phyloP scores from a whole-genome alignment of 2,888 invertebrate species.

The Lithodes maja region DNA sequence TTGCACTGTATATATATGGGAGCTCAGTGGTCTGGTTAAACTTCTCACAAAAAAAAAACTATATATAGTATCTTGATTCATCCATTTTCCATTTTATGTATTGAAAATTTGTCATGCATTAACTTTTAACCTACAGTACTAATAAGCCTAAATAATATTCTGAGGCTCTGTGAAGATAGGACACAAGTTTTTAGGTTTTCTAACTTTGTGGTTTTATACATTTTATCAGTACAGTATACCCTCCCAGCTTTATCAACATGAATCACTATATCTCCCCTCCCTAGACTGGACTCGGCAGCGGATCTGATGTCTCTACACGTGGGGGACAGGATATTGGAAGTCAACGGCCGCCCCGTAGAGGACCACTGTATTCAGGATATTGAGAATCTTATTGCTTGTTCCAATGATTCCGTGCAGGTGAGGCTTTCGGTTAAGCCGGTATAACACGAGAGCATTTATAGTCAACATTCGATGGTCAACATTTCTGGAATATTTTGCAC shows the following conservation, averaged over 20 bases:
- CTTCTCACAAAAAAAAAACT: too few species aligned
- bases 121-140: too few species aligned
- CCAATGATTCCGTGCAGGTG: constrained; percentile 86
- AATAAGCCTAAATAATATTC: not conserved
- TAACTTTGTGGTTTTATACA: not conserved
- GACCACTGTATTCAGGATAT: constrained; percentile 87
- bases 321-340: constrained; percentile 94
- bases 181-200: not conserved
- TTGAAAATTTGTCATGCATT: too few species aligned
- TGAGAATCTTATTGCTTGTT: constrained; percentile 83
- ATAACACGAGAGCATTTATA: too few species aligned
- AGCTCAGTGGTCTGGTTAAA: too few species aligned
- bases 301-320: constrained; percentile 90
- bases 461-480: too few species aligned
- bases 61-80: too few species aligned
- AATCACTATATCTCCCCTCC: not conserved
- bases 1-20: too few species aligned
- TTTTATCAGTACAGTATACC: not conserved
- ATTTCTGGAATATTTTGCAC: too few species aligned
- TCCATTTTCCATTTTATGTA: too few species aligned
- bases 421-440: constrained; percentile 21
- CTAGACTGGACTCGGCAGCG: constrained; percentile 86
- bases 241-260: constrained; percentile 1
- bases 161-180: not conserved
- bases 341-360: constrained; percentile 91